Conservation (phyloP, 2,888 invertebrate species). For the Tillus elongatus region DNA sequence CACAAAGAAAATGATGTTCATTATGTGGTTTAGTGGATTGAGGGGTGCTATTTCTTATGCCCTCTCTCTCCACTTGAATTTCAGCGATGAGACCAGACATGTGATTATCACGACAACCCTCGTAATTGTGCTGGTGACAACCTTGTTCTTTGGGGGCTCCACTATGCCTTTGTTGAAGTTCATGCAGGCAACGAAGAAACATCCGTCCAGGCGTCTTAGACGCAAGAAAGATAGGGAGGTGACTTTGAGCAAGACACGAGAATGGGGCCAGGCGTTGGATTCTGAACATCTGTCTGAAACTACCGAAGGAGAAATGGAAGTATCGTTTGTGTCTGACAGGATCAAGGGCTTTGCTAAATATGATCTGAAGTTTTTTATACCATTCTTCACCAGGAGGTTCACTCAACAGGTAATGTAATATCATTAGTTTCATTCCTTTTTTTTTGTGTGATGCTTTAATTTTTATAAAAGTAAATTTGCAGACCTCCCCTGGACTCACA, state of each 20-base stretch:
- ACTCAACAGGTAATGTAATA: slow-evolving; percentile 68
- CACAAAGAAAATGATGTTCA: slow-evolving; percentile 96
- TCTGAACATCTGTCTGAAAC: slow-evolving; percentile 88
- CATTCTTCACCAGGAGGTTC: slow-evolving; percentile 92
- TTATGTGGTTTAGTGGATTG: slow-evolving; percentile 98
- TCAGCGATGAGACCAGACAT: slow-evolving; percentile 88
- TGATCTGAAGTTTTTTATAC: slow-evolving; percentile 89
- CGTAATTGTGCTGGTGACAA: slow-evolving; percentile 95
- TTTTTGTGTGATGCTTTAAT: too few species aligned
- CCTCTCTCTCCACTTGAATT: slow-evolving; percentile 86
- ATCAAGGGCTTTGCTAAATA: slow-evolving; percentile 82
- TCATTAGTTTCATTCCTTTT: neutral
- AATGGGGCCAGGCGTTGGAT: slow-evolving; percentile 94
- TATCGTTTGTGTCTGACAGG: slow-evolving; percentile 70
- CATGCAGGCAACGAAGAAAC: slow-evolving; percentile 60
- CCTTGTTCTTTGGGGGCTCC: slow-evolving; percentile 89
- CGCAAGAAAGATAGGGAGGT: slow-evolving; percentile 63
- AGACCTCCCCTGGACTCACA: too few species aligned
- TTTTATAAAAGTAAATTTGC: too few species aligned
- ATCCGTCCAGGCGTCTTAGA: slow-evolving; percentile 47
- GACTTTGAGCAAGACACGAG: slow-evolving; percentile 93
- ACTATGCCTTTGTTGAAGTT: slow-evolving; percentile 96
- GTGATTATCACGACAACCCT: slow-evolving; percentile 96
- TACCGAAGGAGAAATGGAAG: slow-evolving; percentile 88
- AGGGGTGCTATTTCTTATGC: slow-evolving; percentile 98